phyloP scores from a whole-genome alignment of 2,797 vertebrate species.

The Crax fasciolata region DNA sequence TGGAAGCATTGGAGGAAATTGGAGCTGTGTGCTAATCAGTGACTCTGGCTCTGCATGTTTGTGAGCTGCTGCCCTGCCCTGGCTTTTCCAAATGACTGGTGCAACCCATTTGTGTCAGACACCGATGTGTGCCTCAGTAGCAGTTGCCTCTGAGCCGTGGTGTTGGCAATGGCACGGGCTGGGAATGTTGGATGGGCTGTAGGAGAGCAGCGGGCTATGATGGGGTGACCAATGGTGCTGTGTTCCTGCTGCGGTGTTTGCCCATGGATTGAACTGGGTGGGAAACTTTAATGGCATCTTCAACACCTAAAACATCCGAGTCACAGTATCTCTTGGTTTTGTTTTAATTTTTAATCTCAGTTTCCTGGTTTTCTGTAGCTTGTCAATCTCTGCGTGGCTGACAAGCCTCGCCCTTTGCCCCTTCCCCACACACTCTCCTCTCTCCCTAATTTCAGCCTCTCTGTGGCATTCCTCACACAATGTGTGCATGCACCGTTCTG shows the following conservation, averaged over 20 bases:
- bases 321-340: background rate
- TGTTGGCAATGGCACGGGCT: background rate
- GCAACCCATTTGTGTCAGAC: background rate
- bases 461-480: background rate
- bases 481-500: background rate
- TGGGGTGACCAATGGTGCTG: background rate
- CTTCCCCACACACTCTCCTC: background rate
- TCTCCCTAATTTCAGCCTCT: slow-evolving; percentile 41
- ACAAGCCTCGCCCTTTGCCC: background rate
- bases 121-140: background rate
- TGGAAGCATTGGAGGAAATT: background rate
- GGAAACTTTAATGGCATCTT: background rate
- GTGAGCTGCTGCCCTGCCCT: background rate
- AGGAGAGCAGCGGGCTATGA: accelerated
- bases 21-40: slow-evolving; percentile 19
- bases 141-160: accelerated
- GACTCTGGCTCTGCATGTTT: background rate
- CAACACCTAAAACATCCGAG: accelerated
- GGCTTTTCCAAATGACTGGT: background rate
- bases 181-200: background rate
- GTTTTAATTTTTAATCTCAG: background rate
- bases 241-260: background rate
- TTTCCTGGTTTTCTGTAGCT: background rate
- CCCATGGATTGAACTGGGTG: background rate
- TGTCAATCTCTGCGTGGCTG: background rate